Percentiles rank a stretch among this genome's conserved stretches.
Conservation (phyloP, 1,140 invertebrate species). For the Adelges cooleyi region DNA sequence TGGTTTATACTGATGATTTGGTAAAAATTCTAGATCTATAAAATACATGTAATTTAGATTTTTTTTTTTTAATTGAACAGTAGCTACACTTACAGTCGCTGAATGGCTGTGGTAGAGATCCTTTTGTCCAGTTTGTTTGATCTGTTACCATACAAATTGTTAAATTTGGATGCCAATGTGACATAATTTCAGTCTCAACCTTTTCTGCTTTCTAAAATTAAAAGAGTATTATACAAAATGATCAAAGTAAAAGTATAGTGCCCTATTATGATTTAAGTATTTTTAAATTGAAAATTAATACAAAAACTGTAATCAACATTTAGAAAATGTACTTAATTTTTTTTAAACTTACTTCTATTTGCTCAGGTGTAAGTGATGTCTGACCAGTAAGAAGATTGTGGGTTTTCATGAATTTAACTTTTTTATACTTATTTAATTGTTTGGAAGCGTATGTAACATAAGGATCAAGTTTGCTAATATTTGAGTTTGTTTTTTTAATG, state of each 20-base stretch:
- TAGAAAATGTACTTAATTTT: constrained; percentile 31
- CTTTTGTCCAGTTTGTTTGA: constrained; percentile 84
- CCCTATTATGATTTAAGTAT: too few relatives aligned
- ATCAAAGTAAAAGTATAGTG: too few relatives aligned
- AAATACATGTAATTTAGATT: constrained; percentile 31
- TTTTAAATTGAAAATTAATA: too few relatives aligned
- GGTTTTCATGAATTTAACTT: constrained; percentile 73
- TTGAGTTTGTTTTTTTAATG: constrained; percentile 63
- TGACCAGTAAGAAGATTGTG: constrained; percentile 92
- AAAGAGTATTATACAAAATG: background rate
- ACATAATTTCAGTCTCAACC: constrained; percentile 76
- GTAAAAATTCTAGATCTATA: constrained; percentile 74
- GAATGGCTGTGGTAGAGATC: constrained; percentile 76
- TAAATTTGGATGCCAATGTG: constrained; percentile 98
- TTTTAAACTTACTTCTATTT: constrained; percentile 42
- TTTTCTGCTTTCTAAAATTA: constrained; percentile 59
- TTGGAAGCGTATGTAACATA: constrained; percentile 63
- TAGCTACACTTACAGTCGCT: constrained; percentile 65
- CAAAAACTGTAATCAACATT: too few relatives aligned
- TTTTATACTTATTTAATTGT: constrained; percentile 87
- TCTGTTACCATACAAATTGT: constrained; percentile 92
- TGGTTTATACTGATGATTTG: constrained; percentile 78
- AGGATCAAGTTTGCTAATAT: constrained; percentile 48
- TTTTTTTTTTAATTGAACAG: background rate
- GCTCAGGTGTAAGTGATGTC: constrained; percentile 62